phyloP scores from a whole-genome alignment of 2,797 vertebrate species.

The Brachyrhaphis roseni region DNA sequence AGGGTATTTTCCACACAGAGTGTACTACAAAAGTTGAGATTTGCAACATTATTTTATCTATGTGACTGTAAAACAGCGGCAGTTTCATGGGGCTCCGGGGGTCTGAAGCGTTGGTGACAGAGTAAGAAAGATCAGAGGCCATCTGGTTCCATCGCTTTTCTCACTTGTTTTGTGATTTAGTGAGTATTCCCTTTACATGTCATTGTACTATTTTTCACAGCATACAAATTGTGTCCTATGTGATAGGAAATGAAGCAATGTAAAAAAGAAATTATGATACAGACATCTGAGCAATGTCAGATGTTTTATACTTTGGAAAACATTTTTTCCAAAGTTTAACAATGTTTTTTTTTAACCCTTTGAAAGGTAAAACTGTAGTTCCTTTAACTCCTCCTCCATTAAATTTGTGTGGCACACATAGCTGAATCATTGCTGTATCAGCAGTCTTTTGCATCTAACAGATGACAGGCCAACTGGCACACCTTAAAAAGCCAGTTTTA shows the following conservation, averaged over 20 bases:
- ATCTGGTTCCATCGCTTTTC: conserved; percentile 47
- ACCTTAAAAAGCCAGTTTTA: background rate
- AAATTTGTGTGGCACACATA: background rate
- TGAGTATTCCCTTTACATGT: conserved; percentile 44
- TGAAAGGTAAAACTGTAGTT: background rate
- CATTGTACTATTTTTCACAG: conserved; percentile 42
- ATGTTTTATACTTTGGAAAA: background rate
- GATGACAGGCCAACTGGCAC: background rate
- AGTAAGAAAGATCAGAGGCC: conserved; percentile 35
- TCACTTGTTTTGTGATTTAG: conserved; percentile 57
- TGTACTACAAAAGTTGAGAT: conserved; percentile 41
- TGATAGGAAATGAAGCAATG: conserved; percentile 32
- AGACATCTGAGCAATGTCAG: background rate
- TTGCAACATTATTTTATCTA: conserved; percentile 22
- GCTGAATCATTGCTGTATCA: background rate
- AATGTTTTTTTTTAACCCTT: background rate
- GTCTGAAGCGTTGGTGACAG: conserved; percentile 32
- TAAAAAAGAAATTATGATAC: conserved; percentile 5
- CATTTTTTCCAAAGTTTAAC: too few relatives aligned
- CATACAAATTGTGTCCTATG: conserved; percentile 47
- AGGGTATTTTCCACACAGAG: conserved; percentile 53
- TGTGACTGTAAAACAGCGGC: conserved; percentile 5
- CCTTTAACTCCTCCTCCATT: background rate
- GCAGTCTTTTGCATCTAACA: background rate
- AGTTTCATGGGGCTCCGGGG: conserved; percentile 19